Evolutionary conservation across 2,888 invertebrate genomes (phyloP).

Genomic region (Ditylenchus weischeri): DNA sequence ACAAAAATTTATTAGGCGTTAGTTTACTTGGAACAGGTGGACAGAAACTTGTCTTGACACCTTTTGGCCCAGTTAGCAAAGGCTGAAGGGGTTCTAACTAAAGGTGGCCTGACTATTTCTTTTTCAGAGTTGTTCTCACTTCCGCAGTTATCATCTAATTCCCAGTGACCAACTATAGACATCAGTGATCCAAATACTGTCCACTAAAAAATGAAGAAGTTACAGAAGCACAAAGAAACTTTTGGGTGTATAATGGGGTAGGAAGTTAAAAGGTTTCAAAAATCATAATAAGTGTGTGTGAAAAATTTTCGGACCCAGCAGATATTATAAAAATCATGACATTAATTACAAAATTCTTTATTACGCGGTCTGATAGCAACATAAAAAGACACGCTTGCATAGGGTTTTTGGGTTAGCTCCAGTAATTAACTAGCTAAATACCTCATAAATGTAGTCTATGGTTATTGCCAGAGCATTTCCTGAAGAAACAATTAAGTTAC

Average conservation of each 20-base stretch:
- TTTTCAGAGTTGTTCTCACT: slow-evolving; percentile 1
- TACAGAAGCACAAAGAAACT: background rate
- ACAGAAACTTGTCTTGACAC: background rate
- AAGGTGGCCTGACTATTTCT: slow-evolving; percentile 1
- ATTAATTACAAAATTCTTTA: too few relatives aligned
- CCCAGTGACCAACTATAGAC: slow-evolving; percentile 49
- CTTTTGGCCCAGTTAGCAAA: background rate
- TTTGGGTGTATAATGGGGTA: too few relatives aligned
- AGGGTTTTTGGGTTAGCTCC: too few relatives aligned
- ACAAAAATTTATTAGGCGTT: background rate
- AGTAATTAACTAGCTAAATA: too few relatives aligned
- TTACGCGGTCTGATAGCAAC: too few relatives aligned
- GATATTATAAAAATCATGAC: too few relatives aligned
- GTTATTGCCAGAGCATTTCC: slow-evolving; percentile 54
- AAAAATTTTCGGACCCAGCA: too few relatives aligned
- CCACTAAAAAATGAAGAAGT: slow-evolving; percentile 34
- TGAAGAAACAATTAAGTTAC: too few relatives aligned
- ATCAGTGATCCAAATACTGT: slow-evolving; percentile 53
- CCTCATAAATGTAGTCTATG: slow-evolving; percentile 47
- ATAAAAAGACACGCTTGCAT: too few relatives aligned
- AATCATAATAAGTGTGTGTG: too few relatives aligned
- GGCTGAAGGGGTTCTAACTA: background rate
- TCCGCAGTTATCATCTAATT: slow-evolving; percentile 25
- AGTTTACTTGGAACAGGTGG: slow-evolving; percentile 13
- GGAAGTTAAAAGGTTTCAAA: too few relatives aligned